Percentiles rank a stretch among this genome's conserved stretches.
Conservation (phyloP, 2,888 invertebrate genomes). For the Lampropteryx suffumata region DNA sequence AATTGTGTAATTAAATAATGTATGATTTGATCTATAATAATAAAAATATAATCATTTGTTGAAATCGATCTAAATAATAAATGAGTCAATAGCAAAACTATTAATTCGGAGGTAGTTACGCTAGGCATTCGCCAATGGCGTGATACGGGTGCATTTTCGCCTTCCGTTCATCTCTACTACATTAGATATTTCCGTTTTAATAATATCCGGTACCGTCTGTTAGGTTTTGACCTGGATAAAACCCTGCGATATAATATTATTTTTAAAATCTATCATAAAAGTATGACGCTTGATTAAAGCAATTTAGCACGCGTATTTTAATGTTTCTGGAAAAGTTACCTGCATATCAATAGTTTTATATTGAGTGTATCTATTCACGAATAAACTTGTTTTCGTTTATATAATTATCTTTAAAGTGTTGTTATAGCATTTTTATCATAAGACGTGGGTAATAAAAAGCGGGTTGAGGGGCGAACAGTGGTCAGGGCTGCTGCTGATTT, state of each 20-base stretch:
- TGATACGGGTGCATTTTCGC: constrained; percentile 57
- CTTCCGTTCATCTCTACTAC: constrained; percentile 67
- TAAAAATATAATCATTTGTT: too few species aligned
- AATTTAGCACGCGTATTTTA: not conserved
- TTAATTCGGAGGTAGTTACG: not conserved
- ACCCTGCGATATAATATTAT: not conserved
- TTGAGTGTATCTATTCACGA: constrained; percentile 32
- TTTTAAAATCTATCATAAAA: not conserved
- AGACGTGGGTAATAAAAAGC: constrained; percentile 51
- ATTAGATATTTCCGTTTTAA: constrained; percentile 51
- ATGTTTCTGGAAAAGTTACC: too few species aligned
- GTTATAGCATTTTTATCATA: constrained; percentile 36
- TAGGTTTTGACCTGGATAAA: constrained; percentile 40
- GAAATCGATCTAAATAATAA: too few species aligned
- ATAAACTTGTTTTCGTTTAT: constrained; percentile 25
- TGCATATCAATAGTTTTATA: too few species aligned
- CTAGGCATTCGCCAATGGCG: constrained; percentile 47
- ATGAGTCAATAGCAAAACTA: too few species aligned
- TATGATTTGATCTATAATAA: too few species aligned
- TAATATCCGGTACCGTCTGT: constrained; percentile 43
- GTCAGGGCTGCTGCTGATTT: constrained; percentile 72
- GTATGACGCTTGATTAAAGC: not conserved
- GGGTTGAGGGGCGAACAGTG: constrained; percentile 69
- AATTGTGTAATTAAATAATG: too few species aligned
- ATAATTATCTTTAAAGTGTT: constrained; percentile 23